These are phyloP conservation scores for Hydrolagus affinis DNA, from an alignment of 2,113 vertebrate genomes.

Conservation along the genomic window DNA sequence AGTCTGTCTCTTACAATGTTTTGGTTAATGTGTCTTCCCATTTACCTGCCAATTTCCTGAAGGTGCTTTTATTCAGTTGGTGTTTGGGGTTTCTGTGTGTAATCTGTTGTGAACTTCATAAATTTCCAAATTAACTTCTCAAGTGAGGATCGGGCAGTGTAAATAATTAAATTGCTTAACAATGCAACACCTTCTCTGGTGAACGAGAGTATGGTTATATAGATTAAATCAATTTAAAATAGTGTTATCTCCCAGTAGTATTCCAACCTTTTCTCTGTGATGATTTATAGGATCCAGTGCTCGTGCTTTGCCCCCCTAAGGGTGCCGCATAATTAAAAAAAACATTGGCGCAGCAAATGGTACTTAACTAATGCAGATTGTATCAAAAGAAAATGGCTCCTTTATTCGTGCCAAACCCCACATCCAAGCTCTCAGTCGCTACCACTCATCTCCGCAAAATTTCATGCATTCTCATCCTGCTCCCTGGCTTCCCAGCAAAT, in stretches of 20 bases:
- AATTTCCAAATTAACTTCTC: background rate
- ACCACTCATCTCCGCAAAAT: no score
- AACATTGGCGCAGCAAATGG: background rate
- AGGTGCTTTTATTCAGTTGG: background rate
- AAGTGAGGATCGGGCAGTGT: background rate
- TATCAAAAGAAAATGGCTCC: background rate
- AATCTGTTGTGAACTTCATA: slow-evolving; percentile 12
- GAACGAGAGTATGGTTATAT: background rate
- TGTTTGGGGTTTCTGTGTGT: background rate
- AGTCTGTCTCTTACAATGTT: background rate
- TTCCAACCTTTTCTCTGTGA: background rate
- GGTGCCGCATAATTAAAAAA: background rate
- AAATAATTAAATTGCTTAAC: slow-evolving; percentile 11
- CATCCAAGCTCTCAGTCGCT: no score
- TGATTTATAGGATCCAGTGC: background rate
- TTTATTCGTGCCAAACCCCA: background rate
- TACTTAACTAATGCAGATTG: background rate
- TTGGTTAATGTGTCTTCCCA: background rate
- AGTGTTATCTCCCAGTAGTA: background rate
- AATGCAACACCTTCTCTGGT: background rate
- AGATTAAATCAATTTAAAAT: background rate
- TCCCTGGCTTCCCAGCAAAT: no score
- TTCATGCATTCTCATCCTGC: no score
- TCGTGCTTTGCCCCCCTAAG: background rate
- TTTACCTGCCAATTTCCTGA: background rate